These are phyloP conservation scores for Anguilla obscura DNA, from an alignment of 2,797 vertebrate genomes.

Conservation along the genomic window DNA sequence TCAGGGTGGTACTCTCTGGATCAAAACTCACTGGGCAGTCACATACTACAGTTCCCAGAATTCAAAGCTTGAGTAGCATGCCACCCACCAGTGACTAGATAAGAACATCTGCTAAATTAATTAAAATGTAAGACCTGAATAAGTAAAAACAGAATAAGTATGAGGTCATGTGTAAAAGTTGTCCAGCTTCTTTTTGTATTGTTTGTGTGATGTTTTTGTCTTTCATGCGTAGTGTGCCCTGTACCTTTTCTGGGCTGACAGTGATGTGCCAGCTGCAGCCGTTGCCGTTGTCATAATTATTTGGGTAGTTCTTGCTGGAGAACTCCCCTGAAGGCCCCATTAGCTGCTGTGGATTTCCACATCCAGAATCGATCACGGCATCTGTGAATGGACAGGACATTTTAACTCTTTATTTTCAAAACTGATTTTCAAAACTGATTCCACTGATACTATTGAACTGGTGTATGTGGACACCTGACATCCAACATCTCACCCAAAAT, in stretches of 20 bases:
- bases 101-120: neutral
- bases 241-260: conserved; percentile 72
- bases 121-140: neutral
- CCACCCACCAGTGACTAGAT: neutral
- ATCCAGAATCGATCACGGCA: conserved; percentile 51
- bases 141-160: neutral
- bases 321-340: conserved; percentile 67
- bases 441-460: neutral
- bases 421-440: neutral
- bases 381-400: conserved; percentile 33
- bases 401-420: neutral
- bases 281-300: conserved; percentile 66
- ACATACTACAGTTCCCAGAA: neutral
- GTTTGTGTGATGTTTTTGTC: neutral
- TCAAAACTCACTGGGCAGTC: neutral
- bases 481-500: no score
- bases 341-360: conserved; percentile 61
- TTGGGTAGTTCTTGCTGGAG: conserved; percentile 71
- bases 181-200: neutral
- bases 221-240: neutral
- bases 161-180: neutral
- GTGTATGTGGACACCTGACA: no score
- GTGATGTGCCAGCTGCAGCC: conserved; percentile 74
- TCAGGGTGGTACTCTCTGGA: neutral
- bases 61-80: neutral